Percentiles rank a stretch among this genome's conserved stretches.
Conservation (phyloP, 2,888 invertebrate genomes). For the Drosophila multiciliata region DNA sequence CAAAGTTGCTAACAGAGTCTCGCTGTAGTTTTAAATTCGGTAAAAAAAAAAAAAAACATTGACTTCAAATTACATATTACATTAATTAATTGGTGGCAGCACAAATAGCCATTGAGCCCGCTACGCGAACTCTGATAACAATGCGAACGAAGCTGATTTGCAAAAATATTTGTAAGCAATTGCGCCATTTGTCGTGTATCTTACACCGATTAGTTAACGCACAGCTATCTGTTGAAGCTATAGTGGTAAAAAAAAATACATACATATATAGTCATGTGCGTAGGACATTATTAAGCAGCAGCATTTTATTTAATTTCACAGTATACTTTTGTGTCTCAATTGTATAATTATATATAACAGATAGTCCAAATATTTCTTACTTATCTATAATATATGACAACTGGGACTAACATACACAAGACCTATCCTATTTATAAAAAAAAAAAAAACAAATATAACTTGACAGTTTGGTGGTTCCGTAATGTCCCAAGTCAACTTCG, state of each 20-base stretch:
- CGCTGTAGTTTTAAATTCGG: not conserved
- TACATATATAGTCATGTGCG: slow-evolving; percentile 23
- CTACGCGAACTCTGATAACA: slow-evolving; percentile 17
- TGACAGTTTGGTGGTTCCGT: slow-evolving; percentile 3
- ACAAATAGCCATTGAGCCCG: not conserved
- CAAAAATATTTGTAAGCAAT: slow-evolving; percentile 16
- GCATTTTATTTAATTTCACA: slow-evolving; percentile 18
- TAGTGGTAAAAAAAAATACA: slow-evolving; percentile 35
- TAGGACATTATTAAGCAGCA: slow-evolving; percentile 34
- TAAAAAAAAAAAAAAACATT: not conserved
- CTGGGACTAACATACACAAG: slow-evolving; percentile 14
- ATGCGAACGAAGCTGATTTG: slow-evolving; percentile 19
- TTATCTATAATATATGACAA: slow-evolving; percentile 2
- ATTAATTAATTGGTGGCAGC: not conserved
- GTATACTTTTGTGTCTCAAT: slow-evolving; percentile 23
- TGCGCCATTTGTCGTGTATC: slow-evolving; percentile 16
- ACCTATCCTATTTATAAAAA: slow-evolving; percentile 1
- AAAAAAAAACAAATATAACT: not conserved
- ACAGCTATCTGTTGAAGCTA: slow-evolving; percentile 26
- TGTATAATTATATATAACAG: slow-evolving; percentile 13
- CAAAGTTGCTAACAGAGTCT: slow-evolving; percentile 9
- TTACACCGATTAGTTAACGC: slow-evolving; percentile 28
- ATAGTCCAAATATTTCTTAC: slow-evolving; percentile 14
- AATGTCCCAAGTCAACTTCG: not conserved
- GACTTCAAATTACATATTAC: not conserved